These are phyloP conservation scores for Noctuana brunneofusca DNA, from an alignment of 2,888 invertebrate genomes.

Conservation along the genomic window DNA sequence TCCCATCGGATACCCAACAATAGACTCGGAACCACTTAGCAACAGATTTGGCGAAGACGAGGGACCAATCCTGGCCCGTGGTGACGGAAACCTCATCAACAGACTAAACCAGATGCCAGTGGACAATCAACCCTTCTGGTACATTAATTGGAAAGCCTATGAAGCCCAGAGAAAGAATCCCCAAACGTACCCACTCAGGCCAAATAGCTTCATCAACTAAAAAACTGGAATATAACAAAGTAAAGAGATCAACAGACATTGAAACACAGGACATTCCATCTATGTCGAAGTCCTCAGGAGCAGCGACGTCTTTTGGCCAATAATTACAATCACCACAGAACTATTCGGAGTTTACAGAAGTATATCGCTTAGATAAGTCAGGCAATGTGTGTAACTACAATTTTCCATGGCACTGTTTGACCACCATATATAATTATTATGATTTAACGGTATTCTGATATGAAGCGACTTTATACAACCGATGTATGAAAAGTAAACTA, in stretches of 20 bases:
- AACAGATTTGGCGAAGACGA: constrained; percentile 80
- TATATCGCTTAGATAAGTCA: too few relatives aligned
- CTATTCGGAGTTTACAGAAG: too few relatives aligned
- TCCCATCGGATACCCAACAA: constrained; percentile 83
- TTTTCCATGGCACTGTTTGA: too few relatives aligned
- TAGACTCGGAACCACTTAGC: constrained; percentile 60
- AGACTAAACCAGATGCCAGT: constrained; percentile 82
- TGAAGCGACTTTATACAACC: too few relatives aligned
- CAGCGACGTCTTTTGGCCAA: not conserved
- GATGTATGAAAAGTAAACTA: not conserved
- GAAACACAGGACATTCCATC: not conserved
- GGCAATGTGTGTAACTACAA: too few relatives aligned
- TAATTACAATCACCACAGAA: too few relatives aligned
- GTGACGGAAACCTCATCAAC: constrained; percentile 81
- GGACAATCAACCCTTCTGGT: constrained; percentile 87
- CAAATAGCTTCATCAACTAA: constrained; percentile 47
- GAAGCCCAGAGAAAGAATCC: constrained; percentile 75
- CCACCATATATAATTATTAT: too few relatives aligned
- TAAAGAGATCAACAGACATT: not conserved
- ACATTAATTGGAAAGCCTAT: constrained; percentile 84
- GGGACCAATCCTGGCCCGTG: constrained; percentile 83
- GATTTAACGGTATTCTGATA: too few relatives aligned
- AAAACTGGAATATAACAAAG: not conserved
- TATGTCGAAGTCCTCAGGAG: not conserved
- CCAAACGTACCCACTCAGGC: constrained; percentile 58